Evolutionary conservation across 2,797 vertebrate species (phyloP), one percentile per base, ranked within the genome.

Genomic region (Philypnodon macrostomus): DNA sequence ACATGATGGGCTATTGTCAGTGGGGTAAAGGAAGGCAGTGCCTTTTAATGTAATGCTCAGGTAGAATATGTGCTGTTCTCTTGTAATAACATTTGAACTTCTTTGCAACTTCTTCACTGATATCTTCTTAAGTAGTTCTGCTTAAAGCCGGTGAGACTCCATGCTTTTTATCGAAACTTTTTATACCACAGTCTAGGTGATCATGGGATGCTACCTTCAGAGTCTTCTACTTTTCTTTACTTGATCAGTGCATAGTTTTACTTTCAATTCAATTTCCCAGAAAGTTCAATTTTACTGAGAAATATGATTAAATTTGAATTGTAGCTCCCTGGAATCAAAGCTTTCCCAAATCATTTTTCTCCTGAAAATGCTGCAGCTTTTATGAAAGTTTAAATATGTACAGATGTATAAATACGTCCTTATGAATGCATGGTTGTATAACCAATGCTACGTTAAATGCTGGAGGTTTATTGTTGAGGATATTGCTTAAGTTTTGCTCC

Each of bases 121-220:
- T 50, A 67, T 73, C 63, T 66, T 55, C 35, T 56, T 77, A 63
- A 75, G 44, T 74, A 60, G 56, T 85, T 70, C 77, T 73, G 72
- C 67, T 75, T 71, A 73, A 65, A 72, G 74, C 73, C 75, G 73
- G 62, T 83, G 71, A 70, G 74, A 51, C 78, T 77, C 55, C 47
- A 51, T 64, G 65, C 75, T 85, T 81, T 85, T 85, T 77, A 73
- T 83, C 80, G 75, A 74, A 45, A 0, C 50, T 40, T 67, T 79
- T 64, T 70, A 59, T 70, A 70, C 79, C 72, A 30, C 70, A 34
- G 75, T 77, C 66, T 66, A 48, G 29, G 65, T 67, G 77, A 76
- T 78, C 72, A 77, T 24, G 48, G 57, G 67, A 64, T 11, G 27
- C 16, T 45, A 27, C 34, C 12, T n/a, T 55, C 33, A 12, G 46